Conservation (phyloP, 2,113 vertebrate species). For the Podilymbus podiceps region DNA sequence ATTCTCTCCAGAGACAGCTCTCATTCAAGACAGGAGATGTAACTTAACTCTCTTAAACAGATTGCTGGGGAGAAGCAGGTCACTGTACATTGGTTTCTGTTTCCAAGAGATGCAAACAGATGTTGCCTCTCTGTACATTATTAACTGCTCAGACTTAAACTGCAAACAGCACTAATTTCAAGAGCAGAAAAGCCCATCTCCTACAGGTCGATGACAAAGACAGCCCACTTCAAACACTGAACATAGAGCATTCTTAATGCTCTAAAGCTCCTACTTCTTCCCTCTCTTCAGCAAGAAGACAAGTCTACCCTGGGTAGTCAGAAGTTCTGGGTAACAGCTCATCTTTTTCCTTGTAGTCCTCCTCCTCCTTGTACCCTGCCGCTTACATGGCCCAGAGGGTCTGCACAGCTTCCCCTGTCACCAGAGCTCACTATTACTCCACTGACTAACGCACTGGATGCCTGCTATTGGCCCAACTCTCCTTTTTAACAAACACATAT, state of each 20-base stretch:
- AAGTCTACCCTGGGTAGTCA: not conserved
- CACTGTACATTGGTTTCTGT: not conserved
- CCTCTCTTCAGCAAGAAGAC: not conserved
- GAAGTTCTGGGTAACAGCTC: not conserved
- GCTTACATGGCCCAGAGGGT: not conserved
- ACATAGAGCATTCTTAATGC: not conserved
- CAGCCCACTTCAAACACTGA: not conserved
- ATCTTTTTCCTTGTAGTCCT: not conserved
- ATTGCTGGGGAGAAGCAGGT: not conserved
- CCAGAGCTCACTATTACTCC: not conserved
- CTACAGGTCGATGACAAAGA: not conserved
- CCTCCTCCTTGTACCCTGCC: not conserved
- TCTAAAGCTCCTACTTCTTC: not conserved
- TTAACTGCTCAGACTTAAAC: not conserved
- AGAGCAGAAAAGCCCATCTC: not conserved
- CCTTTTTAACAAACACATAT: not conserved
- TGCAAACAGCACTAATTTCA: not conserved
- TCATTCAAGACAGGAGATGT: not conserved
- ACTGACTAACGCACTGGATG: not conserved
- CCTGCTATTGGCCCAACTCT: not conserved
- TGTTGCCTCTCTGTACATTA: not conserved
- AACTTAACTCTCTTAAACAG: not conserved
- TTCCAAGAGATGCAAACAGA: not conserved
- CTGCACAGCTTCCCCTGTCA: not conserved
- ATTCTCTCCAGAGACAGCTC: not conserved